phyloP scores from a whole-genome alignment of 2,797 vertebrate species.

The Rhynchonycteris naso region DNA sequence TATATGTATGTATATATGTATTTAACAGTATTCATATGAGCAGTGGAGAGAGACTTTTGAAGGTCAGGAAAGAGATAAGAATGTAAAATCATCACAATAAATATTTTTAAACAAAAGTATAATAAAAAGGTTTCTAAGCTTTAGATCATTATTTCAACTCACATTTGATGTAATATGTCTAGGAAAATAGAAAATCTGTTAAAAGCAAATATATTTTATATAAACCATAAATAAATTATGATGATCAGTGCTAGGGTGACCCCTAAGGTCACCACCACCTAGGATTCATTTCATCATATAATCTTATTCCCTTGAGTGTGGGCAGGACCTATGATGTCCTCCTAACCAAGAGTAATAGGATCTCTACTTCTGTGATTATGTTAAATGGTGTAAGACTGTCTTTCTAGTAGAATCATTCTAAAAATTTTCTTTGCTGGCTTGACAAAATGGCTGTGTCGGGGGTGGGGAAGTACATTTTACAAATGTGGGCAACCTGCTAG shows the following conservation, averaged over 20 bases:
- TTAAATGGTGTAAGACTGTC: not conserved
- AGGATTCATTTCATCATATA: not conserved
- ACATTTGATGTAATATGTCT: not conserved
- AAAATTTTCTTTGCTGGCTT: not conserved
- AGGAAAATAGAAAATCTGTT: not conserved
- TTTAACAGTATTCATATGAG: not conserved
- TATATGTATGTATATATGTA: not conserved
- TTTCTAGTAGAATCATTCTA: not conserved
- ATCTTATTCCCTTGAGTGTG: not conserved
- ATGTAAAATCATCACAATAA: conserved; percentile 9
- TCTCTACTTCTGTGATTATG: not conserved
- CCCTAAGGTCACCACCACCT: not conserved
- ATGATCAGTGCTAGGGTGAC: no score
- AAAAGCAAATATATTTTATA: not conserved
- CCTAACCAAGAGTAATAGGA: not conserved
- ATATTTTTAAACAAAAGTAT: not conserved
- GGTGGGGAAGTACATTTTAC: not conserved
- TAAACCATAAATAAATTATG: not conserved
- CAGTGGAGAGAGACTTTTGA: not conserved
- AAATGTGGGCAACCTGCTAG: not conserved
- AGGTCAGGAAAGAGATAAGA: not conserved
- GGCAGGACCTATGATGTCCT: not conserved
- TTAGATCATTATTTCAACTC: not conserved
- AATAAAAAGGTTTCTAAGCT: not conserved
- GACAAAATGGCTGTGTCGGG: not conserved